phyloP scores from a whole-genome alignment of 2,797 vertebrate species.

The Rhodeus uyekii region DNA sequence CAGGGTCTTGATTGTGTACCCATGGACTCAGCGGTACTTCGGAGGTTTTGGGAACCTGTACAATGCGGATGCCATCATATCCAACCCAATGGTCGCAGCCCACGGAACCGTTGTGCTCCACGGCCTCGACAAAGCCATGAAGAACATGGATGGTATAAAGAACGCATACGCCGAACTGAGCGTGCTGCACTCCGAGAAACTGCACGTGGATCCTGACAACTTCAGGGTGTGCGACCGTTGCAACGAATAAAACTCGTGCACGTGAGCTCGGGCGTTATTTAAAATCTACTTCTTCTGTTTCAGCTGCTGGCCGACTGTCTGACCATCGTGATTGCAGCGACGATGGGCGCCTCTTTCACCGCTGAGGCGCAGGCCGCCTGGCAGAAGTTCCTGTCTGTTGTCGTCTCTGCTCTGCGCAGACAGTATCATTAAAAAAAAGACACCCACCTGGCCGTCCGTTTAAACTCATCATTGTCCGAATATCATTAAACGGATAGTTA shows the following conservation, averaged over 20 bases:
- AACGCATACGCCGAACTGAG: slow-evolving; percentile 74
- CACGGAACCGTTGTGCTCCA: slow-evolving; percentile 83
- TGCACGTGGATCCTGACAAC: slow-evolving; percentile 90
- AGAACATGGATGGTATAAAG: slow-evolving; percentile 87
- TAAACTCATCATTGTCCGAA: too few species aligned
- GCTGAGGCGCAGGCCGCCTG: slow-evolving; percentile 65
- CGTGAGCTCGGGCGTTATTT: not conserved
- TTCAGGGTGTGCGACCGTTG: slow-evolving; percentile 71
- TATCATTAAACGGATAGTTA: not conserved
- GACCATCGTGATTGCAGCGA: slow-evolving; percentile 63
- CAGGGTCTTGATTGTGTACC: slow-evolving; percentile 86
- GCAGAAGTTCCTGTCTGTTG: slow-evolving; percentile 69
- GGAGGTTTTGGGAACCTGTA: slow-evolving; percentile 80
- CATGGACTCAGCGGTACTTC: slow-evolving; percentile 91
- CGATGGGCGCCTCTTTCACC: slow-evolving; percentile 64
- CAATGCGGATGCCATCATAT: slow-evolving; percentile 69
- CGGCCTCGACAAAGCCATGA: slow-evolving; percentile 80
- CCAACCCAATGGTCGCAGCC: slow-evolving; percentile 77
- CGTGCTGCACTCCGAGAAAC: slow-evolving; percentile 82
- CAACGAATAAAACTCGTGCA: not conserved
- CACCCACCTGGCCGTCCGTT: not conserved
- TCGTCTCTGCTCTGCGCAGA: slow-evolving; percentile 70
- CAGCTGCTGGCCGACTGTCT: slow-evolving; percentile 71
- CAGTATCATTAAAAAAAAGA: slow-evolving; percentile 71
- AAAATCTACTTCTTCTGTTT: not conserved